phyloP scores from a whole-genome alignment of 2,888 invertebrate genomes.

The Zeuzera pyrina region DNA sequence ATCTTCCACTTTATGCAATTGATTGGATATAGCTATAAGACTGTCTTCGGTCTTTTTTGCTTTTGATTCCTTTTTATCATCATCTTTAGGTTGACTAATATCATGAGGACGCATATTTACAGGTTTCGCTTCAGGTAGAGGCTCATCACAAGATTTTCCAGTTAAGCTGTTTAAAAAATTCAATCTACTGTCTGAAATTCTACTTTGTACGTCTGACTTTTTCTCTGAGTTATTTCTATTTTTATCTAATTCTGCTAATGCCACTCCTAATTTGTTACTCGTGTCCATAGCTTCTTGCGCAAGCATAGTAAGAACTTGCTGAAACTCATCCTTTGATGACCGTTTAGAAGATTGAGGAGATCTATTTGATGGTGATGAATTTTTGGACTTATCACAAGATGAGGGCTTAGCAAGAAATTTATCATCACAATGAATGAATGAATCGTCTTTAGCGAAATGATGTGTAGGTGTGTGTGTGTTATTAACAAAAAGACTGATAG shows the following conservation, averaged over 20 bases:
- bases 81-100: conserved; percentile 25
- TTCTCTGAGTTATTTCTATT: conserved; percentile 53
- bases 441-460: conserved; percentile 68
- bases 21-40: conserved; percentile 61
- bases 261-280: conserved; percentile 79
- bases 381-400: conserved; percentile 68
- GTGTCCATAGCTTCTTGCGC: conserved; percentile 84
- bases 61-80: conserved; percentile 37
- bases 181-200: conserved; percentile 64
- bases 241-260: conserved; percentile 74
- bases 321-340: conserved; percentile 71
- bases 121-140: conserved; percentile 31
- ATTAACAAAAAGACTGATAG: conserved; percentile 64
- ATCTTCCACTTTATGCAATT: conserved; percentile 62
- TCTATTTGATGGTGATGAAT: conserved; percentile 71
- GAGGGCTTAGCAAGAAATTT: conserved; percentile 62
- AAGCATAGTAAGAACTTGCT: conserved; percentile 81
- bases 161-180: conserved; percentile 64
- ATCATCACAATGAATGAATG: conserved; percentile 65
- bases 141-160: conserved; percentile 33
- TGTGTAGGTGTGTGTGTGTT: conserved; percentile 56
- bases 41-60: conserved; percentile 66
- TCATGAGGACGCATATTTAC: neutral
- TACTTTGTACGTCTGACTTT: conserved; percentile 55
- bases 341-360: conserved; percentile 66